phyloP scores from a whole-genome alignment of 2,797 vertebrate genomes.

The Pseudochirops cupreus region DNA sequence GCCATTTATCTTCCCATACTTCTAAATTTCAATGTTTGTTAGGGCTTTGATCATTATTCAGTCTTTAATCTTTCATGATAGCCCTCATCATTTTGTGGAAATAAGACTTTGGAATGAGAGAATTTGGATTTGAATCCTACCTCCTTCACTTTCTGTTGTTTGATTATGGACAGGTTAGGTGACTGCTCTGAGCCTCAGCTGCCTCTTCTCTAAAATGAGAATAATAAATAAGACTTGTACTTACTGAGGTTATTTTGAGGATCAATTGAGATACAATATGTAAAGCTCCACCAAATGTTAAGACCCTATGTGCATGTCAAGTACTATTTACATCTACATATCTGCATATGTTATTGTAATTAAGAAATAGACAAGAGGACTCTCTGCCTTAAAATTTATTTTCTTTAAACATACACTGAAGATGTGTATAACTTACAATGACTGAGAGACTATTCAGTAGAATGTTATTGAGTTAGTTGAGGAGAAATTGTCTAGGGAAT shows the following conservation, averaged over 20 bases:
- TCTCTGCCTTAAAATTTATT: background rate
- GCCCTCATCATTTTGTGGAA: background rate
- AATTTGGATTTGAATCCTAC: background rate
- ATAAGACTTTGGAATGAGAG: background rate
- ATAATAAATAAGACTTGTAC: background rate
- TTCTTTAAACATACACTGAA: background rate
- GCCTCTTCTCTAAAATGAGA: background rate
- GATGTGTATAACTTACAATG: background rate
- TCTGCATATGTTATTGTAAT: background rate
- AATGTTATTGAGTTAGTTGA: background rate
- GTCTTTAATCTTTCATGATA: background rate
- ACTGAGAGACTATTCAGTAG: background rate
- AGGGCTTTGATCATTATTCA: background rate
- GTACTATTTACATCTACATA: background rate
- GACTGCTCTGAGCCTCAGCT: background rate
- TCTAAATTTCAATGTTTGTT: background rate
- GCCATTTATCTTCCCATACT: background rate
- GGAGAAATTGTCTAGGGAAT: background rate
- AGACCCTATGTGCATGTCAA: background rate
- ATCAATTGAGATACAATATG: background rate
- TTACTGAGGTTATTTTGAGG: background rate
- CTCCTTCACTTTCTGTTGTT: background rate
- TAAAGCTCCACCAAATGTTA: background rate
- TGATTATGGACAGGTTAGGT: background rate
- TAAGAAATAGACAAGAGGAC: background rate